Base-by-base conservation (phyloP, 1,140 invertebrate species). In the Rhagoletis zephyria region DNA sequence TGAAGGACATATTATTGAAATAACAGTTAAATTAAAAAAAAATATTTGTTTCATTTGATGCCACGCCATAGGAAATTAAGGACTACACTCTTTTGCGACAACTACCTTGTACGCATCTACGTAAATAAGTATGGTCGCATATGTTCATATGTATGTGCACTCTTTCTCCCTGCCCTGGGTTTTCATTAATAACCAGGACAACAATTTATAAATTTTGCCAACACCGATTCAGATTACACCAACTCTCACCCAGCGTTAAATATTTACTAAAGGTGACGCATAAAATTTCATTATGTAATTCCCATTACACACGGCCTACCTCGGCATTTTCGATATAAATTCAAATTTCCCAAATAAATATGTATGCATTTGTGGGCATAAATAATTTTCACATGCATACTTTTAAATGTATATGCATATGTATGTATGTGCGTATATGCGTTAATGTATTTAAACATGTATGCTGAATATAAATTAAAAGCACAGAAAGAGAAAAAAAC, bases 241-340 rank as follows among this genome's bases (percentile, higher is more conserved):
- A 74, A 30, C 48, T 51, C 48, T 30, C 9, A 30, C n/a, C 56
- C 48, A 0, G 3, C 7, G 19, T 19, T 56, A 81, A 81, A 59
- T 14, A 74, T 4, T 30, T 14, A 1, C 19, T 10, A 19, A 81
- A 59, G 16, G 16, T 81, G 74, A 19, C 30, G 74, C n/a, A 30
- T 59, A 81, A n/a, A 81, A 81, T 81, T 51, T 81, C 51, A 81
- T 81, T 81, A 30, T 30, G 30, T 30, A 81, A 81, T 81, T 56
- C 19, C 16, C 74, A 19, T 1, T 9, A 10, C 74, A 81, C 45
- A 59, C 9, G 74, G 74, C n/a, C 56, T 81, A 56, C 48, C 19
- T 81, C 56, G 74, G 56, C 74, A 81, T 56, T 48, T 81, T 59
- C 74, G 56, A 81, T 81, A 81, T 81, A 81, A 81, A 81, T 81